phyloP scores from a whole-genome alignment of 2,797 vertebrate genomes.

The Xiphorhynchus erythropygius region DNA sequence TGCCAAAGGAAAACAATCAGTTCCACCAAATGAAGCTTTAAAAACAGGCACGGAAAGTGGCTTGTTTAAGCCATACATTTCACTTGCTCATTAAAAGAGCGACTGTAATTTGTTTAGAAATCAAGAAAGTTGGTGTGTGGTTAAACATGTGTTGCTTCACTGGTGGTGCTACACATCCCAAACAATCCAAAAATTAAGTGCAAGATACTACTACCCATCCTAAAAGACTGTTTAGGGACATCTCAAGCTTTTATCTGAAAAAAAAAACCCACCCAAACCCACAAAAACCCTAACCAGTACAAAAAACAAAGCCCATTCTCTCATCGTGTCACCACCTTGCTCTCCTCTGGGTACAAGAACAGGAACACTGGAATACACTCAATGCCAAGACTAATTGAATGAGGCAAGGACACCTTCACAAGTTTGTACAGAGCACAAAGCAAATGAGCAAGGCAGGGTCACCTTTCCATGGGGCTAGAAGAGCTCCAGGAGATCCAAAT shows the following conservation, averaged over 20 bases:
- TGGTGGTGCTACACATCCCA: neutral
- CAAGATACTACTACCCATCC: neutral
- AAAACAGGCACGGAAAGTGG: neutral
- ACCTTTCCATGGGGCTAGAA: neutral
- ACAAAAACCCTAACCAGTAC: neutral
- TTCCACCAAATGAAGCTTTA: neutral
- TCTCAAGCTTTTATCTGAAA: neutral
- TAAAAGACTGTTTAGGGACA: neutral
- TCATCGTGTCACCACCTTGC: neutral
- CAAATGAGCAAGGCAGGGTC: neutral
- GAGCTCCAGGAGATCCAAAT: neutral
- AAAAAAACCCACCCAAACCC: neutral
- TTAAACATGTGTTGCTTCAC: neutral
- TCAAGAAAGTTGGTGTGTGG: neutral
- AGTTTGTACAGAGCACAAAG: neutral
- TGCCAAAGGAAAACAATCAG: neutral
- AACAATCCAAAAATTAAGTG: neutral
- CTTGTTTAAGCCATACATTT: neutral
- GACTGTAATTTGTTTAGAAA: neutral
- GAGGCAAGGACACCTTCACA: neutral
- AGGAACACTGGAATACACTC: accelerated
- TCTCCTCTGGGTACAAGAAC: neutral
- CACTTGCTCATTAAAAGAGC: neutral
- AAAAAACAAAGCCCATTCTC: neutral
- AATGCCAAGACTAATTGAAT: neutral